A percentile compares a stretch with the other conserved stretches of the same genome.
phyloP scores from a whole-genome alignment of 2,888 invertebrate genomes.

The Barypeithes pellucidus region DNA sequence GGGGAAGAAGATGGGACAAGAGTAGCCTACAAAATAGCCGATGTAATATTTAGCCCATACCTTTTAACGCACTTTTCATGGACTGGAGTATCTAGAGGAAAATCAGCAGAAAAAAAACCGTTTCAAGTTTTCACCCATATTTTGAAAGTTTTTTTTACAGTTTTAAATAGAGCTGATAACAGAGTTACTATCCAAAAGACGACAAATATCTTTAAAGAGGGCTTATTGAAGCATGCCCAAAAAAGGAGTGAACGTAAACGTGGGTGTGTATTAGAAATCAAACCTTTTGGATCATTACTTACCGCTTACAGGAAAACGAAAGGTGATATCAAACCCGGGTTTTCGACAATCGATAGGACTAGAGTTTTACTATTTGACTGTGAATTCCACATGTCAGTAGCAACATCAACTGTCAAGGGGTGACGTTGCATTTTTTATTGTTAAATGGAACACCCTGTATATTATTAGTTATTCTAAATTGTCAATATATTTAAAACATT shows the following conservation, averaged over 20 bases:
- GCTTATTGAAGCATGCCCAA: constrained; percentile 55
- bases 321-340: no score
- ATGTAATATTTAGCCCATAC: constrained; percentile 46
- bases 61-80: constrained; percentile 54
- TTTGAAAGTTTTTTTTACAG: constrained; percentile 54
- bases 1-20: constrained; percentile 54
- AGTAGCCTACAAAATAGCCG: constrained; percentile 54
- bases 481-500: no score
- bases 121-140: constrained; percentile 54
- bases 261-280: not conserved
- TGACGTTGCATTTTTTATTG: no score
- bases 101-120: constrained; percentile 41
- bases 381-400: no score
- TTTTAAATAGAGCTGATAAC: constrained; percentile 52
- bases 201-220: constrained; percentile 55
- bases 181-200: constrained; percentile 55
- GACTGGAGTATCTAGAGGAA: constrained; percentile 54
- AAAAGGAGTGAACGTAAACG: constrained; percentile 55
- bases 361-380: no score
- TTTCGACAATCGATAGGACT: no score
- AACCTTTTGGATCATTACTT: no score
- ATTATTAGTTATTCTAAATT: no score
- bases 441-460: no score
- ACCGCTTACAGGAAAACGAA: no score
- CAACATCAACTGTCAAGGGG: no score